phyloP scores from a whole-genome alignment of 2,113 vertebrate species.

The Perccottus glenii region DNA sequence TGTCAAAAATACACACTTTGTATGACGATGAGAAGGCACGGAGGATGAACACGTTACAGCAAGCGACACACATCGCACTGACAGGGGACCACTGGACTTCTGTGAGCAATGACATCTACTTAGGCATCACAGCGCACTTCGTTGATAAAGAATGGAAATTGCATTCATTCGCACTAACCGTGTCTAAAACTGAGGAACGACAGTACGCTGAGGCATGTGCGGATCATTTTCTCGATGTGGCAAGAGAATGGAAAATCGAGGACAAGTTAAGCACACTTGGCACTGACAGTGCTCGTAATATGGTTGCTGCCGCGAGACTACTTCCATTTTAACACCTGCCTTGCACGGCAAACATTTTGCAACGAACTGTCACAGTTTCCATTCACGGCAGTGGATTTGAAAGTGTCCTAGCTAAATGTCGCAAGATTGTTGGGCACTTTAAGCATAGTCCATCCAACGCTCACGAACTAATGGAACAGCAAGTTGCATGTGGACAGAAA shows the following conservation, averaged over 20 bases:
- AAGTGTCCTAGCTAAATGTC: not conserved
- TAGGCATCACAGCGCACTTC: not conserved
- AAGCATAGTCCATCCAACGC: not conserved
- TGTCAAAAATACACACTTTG: too few species aligned
- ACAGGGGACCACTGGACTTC: constrained; percentile 6
- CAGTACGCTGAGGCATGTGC: too few species aligned
- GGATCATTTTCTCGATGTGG: too few species aligned
- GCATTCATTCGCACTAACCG: not conserved
- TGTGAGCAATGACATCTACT: constrained; percentile 8
- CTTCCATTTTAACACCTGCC: not conserved
- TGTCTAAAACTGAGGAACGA: not conserved
- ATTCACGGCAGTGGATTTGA: not conserved
- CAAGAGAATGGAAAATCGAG: too few species aligned
- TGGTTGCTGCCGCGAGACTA: not conserved
- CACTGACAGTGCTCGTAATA: not conserved
- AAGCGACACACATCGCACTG: not conserved
- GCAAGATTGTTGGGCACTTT: not conserved
- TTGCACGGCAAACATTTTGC: not conserved
- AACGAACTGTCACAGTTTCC: not conserved
- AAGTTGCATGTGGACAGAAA: not conserved
- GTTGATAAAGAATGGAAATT: constrained; percentile 11
- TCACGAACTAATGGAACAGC: not conserved
- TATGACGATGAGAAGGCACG: too few species aligned
- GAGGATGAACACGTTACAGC: too few species aligned
- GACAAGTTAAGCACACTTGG: not conserved